phyloP scores from a whole-genome alignment of 1,140 invertebrate genomes.

The Nephila pilipes region DNA sequence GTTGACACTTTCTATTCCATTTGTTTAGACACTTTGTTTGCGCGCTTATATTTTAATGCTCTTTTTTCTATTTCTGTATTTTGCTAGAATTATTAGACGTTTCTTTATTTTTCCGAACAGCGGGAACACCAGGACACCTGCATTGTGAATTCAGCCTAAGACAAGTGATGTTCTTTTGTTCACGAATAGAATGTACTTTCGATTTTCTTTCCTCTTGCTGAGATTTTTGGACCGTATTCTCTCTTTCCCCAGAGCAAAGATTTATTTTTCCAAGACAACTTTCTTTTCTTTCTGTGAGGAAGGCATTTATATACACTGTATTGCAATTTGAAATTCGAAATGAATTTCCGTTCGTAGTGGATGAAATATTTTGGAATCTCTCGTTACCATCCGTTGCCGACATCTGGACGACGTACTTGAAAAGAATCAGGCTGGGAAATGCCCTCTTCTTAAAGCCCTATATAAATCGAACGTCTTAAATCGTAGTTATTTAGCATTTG shows the following conservation, averaged over 20 bases:
- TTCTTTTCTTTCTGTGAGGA: neutral
- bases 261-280: conserved; percentile 29
- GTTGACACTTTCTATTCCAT: conserved; percentile 40
- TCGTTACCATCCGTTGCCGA: conserved; percentile 33
- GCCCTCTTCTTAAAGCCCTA: neutral
- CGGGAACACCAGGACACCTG: neutral
- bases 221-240: neutral
- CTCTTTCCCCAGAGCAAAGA: conserved; percentile 44
- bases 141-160: conserved; percentile 55
- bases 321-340: conserved; percentile 56
- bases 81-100: conserved; percentile 51
- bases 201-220: conserved; percentile 42
- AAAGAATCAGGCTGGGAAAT: neutral
- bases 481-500: no score
- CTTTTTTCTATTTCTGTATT: neutral
- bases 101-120: neutral
- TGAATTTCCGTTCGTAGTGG: conserved; percentile 42
- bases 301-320: neutral
- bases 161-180: conserved; percentile 53
- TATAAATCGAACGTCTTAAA: no score
- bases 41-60: conserved; percentile 21
- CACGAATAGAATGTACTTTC: conserved; percentile 19
- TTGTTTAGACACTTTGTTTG: conserved; percentile 58
- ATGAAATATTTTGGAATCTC: conserved; percentile 38
- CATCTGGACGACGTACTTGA: conserved; percentile 14